Evolutionary conservation across 2,113 vertebrate species (phyloP).

Genomic region (Protobothrops flavoviridis): DNA sequence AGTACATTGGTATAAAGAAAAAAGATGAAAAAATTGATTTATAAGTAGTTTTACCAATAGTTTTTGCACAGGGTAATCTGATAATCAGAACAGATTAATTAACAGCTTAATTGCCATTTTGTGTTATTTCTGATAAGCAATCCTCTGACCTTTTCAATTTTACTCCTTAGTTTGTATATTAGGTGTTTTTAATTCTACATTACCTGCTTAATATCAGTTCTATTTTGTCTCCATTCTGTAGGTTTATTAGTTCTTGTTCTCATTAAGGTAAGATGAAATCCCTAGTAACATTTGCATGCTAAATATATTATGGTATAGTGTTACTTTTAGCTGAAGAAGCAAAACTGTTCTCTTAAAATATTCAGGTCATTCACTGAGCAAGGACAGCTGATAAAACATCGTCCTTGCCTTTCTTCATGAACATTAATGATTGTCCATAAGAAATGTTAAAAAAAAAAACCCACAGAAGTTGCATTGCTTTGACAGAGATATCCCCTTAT

Average conservation of each 20-base stretch:
- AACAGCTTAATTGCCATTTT: not conserved
- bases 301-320: not conserved
- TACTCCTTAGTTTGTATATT: not conserved
- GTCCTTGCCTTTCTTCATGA: constrained; percentile 46
- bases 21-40: not conserved
- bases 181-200: not conserved
- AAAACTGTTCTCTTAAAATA: constrained; percentile 25
- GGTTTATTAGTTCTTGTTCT: not conserved
- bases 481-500: constrained; percentile 38
- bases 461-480: constrained; percentile 37
- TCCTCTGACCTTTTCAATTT: not conserved
- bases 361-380: constrained; percentile 25
- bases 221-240: constrained; percentile 15
- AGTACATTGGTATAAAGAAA: not conserved
- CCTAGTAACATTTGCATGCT: constrained; percentile 9
- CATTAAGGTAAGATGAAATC: constrained; percentile 28
- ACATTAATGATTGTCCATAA: constrained; percentile 30
- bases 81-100: not conserved
- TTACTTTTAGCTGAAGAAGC: constrained; percentile 28
- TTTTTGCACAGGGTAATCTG: not conserved
- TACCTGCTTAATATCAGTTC: not conserved
- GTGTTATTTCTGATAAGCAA: not conserved
- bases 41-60: not conserved
- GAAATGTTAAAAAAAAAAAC: constrained; percentile 13
- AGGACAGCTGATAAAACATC: constrained; percentile 33